These are phyloP conservation scores for Cataglyphis cursor DNA, from an alignment of 2,888 invertebrate genomes.

Conservation along the genomic window DNA sequence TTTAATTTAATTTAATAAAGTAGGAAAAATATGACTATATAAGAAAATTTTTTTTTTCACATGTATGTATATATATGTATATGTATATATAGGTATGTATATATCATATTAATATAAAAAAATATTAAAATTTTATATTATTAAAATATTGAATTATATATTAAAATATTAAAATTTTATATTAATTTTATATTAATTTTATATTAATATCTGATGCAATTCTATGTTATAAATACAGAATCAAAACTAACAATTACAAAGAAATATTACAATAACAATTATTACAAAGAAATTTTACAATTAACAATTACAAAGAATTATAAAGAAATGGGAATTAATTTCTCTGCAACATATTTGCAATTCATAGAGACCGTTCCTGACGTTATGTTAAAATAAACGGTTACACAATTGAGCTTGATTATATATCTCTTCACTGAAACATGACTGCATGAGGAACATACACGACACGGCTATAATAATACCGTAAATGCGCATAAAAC, in stretches of 20 bases:
- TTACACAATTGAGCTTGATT: constrained; percentile 30
- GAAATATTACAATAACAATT: background rate
- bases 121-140: background rate
- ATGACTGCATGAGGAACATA: background rate
- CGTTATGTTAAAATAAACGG: background rate
- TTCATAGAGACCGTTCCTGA: constrained; percentile 1
- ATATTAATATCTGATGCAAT: background rate
- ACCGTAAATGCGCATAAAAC: constrained; percentile 26
- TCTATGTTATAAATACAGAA: background rate
- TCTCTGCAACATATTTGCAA: background rate
- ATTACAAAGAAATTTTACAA: background rate
- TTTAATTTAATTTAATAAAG: background rate
- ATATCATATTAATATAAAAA: background rate
- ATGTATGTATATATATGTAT: too few relatives aligned
- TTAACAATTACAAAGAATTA: background rate
- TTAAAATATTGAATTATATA: too few relatives aligned
- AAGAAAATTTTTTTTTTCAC: background rate
- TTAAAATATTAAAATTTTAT: background rate
- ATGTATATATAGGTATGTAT: background rate
- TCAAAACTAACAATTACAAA: background rate
- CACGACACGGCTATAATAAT: constrained; percentile 4
- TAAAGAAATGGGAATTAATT: background rate
- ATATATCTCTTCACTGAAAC: constrained; percentile 24
- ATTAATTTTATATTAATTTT: background rate
- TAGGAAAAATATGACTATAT: background rate